Conservation (phyloP, 2,797 vertebrate genomes). For the Parauchenoglanis ngamensis region DNA sequence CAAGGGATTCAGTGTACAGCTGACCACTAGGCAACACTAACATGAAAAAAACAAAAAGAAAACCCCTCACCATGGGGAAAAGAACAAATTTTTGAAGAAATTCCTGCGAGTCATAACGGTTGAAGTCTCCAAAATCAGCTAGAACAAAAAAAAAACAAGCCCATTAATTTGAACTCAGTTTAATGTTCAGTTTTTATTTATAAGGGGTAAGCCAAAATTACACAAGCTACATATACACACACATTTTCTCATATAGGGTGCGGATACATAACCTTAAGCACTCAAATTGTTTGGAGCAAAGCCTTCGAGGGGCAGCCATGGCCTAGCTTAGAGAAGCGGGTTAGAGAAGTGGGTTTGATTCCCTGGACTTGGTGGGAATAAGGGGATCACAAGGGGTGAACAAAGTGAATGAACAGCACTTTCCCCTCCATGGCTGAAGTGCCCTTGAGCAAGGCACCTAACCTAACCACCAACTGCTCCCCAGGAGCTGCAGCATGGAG, state of each 20-base stretch:
- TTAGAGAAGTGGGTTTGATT: no score
- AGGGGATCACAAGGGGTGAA: no score
- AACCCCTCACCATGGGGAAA: slow-evolving; percentile 90
- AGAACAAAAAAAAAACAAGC: slow-evolving; percentile 22
- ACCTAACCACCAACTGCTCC: no score
- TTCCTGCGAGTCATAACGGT: slow-evolving; percentile 95
- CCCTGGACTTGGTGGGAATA: no score
- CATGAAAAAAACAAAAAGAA: neutral
- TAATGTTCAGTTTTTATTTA: neutral
- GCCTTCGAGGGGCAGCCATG: neutral
- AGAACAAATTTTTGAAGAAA: slow-evolving; percentile 96
- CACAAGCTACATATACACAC: neutral
- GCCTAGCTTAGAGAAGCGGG: no score
- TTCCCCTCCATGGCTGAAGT: no score
- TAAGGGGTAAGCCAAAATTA: neutral
- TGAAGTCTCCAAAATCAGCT: slow-evolving; percentile 98
- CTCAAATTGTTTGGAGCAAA: neutral
- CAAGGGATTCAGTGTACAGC: neutral
- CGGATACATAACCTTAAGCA: neutral
- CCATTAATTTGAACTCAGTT: neutral
- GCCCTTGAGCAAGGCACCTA: no score
- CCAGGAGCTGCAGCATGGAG: no score
- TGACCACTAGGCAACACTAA: neutral
- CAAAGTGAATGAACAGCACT: no score
- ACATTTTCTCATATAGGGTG: no score